phyloP scores from a whole-genome alignment of 1,140 invertebrate species.

The Lamellibrachia luymesi region DNA sequence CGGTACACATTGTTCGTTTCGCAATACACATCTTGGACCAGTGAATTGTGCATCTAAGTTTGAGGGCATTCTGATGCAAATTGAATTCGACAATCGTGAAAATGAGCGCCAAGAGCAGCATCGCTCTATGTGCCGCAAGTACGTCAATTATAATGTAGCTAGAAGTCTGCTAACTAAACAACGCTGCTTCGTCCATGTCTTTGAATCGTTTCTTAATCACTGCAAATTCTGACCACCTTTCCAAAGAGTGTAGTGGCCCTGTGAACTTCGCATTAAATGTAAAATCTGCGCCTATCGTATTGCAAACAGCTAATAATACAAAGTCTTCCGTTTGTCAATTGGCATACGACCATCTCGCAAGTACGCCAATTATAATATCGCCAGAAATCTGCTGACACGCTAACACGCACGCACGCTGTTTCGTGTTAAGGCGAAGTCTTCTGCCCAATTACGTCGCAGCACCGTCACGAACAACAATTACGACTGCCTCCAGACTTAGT shows the following conservation, averaged over 20 bases:
- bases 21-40: too few species aligned
- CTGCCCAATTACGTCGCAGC: neutral
- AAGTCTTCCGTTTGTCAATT: neutral
- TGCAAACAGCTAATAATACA: neutral
- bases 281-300: neutral
- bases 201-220: conserved; percentile 21
- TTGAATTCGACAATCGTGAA: too few species aligned
- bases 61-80: too few species aligned
- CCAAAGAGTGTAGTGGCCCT: neutral
- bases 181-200: neutral
- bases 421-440: neutral
- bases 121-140: too few species aligned
- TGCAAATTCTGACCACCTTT: conserved; percentile 7
- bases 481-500: too few species aligned
- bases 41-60: too few species aligned
- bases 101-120: too few species aligned
- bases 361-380: neutral
- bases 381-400: neutral
- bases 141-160: too few species aligned
- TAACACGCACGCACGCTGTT: neutral
- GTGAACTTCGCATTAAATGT: neutral
- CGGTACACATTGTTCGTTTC: too few species aligned
- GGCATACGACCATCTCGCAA: neutral
- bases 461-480: neutral
- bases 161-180: too few species aligned